phyloP scores from a whole-genome alignment of 2,888 invertebrate species.

The Andrena hattorfiana region DNA sequence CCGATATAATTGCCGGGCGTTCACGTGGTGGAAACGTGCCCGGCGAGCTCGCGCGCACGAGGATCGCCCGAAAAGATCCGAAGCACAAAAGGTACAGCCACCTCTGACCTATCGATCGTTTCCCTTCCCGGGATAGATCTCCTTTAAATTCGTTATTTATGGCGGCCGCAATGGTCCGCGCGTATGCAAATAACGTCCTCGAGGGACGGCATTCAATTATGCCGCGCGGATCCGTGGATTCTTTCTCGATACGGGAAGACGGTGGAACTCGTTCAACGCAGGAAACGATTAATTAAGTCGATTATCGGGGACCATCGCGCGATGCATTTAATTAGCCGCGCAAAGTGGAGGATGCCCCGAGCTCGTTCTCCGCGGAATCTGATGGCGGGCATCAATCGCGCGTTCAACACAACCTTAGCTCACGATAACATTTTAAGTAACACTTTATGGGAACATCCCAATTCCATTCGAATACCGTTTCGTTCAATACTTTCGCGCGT shows the following conservation, averaged over 20 bases:
- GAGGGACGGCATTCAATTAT: conserved; percentile 46
- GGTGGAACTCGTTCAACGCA: conserved; percentile 22
- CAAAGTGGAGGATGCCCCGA: conserved; percentile 8
- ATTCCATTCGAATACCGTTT: conserved; percentile 1
- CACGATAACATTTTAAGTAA: not conserved
- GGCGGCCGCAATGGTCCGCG: not conserved
- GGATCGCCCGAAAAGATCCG: conserved; percentile 1
- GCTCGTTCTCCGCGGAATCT: conserved; percentile 10
- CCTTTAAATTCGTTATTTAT: conserved; percentile 38
- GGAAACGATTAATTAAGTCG: conserved; percentile 56
- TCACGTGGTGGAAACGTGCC: not conserved
- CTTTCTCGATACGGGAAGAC: conserved; percentile 29
- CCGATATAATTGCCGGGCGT: conserved; percentile 47
- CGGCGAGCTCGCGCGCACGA: not conserved
- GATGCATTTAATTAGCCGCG: conserved; percentile 44
- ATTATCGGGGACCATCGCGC: conserved; percentile 41
- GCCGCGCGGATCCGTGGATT: conserved; percentile 10
- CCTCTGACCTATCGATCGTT: conserved; percentile 20
- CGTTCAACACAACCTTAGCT: not conserved
- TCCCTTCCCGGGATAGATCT: conserved; percentile 14
- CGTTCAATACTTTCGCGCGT: not conserved
- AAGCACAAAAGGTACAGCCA: not conserved
- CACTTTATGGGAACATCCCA: not conserved
- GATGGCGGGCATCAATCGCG: conserved; percentile 1
- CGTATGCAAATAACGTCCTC: conserved; percentile 47